Base-by-base conservation (phyloP, 2,888 invertebrate genomes). In the Chesias legatella region DNA sequence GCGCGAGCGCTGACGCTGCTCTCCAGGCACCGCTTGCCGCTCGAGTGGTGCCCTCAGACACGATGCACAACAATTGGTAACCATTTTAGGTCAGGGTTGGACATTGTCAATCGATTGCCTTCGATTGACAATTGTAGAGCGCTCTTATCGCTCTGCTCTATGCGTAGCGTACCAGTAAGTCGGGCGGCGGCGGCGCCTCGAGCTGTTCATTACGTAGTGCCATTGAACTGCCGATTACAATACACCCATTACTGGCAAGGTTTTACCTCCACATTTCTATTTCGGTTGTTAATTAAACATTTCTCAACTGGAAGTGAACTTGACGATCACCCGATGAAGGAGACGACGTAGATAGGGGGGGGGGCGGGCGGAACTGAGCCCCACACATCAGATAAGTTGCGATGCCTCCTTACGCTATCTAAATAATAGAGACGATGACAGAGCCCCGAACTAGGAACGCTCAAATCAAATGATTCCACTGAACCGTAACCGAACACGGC, bases 41-140 rank as follows among this genome's bases (percentile, higher is more conserved):
- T 46, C 47, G 36, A 47, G 41, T 38, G 44, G 34, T 42, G 47
- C 50, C 31, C 38, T 28, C 37, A 47, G 35, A 33, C 38, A 53
- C 64, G 56, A 58, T 63, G 49, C 41, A 57, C 51, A 54, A 55
- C 48, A 45, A 53, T 58, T 60, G 56, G 63, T 63, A 64, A 63
- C 62, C 63, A 48, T 48, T 32, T 35, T 40, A 35, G 51, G 51
- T 48, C 51, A 43, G 24, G 51, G 47, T 26, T 30, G 47, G 26
- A 21, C 35, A 46, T 32, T 57, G 53, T 58, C 56, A 53, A 57
- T 57, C 55, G 51, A 54, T 27, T 42, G 13, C 42, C 33, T 25
- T 22, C 38, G 43, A 39, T 45, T 42, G 48, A 48, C 32, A 44
- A 43, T 43, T 37, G 48, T 37, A 30, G 26, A 20, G 26, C 25